Conservation (phyloP, 2,888 invertebrate genomes). For the Cyclophora albipunctata region DNA sequence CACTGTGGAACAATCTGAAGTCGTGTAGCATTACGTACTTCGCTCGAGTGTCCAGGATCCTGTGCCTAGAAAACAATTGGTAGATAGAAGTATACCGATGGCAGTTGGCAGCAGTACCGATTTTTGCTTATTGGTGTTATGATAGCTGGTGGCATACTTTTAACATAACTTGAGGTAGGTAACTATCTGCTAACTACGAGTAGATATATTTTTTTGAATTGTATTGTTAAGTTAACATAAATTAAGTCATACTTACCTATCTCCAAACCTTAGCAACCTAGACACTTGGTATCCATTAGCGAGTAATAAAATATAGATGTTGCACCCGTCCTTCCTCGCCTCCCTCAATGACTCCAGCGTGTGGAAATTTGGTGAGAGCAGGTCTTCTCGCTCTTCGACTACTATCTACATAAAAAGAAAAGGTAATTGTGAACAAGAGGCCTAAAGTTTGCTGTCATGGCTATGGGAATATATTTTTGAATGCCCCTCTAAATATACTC, state of each 20-base stretch:
- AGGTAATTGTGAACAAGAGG: not conserved
- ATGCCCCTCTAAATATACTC: not conserved
- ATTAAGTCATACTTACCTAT: conserved; percentile 62
- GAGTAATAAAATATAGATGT: conserved; percentile 81
- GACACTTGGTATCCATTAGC: conserved; percentile 82
- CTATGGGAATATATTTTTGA: not conserved
- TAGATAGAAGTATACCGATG: not conserved
- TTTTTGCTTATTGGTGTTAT: too few relatives aligned
- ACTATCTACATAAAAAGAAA: conserved; percentile 56
- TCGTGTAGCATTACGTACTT: conserved; percentile 84
- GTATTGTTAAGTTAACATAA: too few relatives aligned
- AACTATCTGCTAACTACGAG: too few relatives aligned
- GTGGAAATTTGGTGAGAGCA: conserved; percentile 76
- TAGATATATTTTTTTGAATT: too few relatives aligned
- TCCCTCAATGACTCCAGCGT: conserved; percentile 74
- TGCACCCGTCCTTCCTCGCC: conserved; percentile 79
- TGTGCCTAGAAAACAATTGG: conserved; percentile 61
- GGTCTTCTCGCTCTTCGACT: conserved; percentile 78
- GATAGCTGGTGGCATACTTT: too few relatives aligned
- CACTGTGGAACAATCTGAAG: conserved; percentile 77
- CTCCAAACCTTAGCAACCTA: conserved; percentile 80
- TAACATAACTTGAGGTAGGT: too few relatives aligned
- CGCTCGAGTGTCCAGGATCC: conserved; percentile 81
- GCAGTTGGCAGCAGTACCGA: too few relatives aligned
- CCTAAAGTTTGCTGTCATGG: not conserved